Base-by-base conservation (phyloP, 2,888 invertebrate genomes). In the Nephrotoma guestfalica region DNA sequence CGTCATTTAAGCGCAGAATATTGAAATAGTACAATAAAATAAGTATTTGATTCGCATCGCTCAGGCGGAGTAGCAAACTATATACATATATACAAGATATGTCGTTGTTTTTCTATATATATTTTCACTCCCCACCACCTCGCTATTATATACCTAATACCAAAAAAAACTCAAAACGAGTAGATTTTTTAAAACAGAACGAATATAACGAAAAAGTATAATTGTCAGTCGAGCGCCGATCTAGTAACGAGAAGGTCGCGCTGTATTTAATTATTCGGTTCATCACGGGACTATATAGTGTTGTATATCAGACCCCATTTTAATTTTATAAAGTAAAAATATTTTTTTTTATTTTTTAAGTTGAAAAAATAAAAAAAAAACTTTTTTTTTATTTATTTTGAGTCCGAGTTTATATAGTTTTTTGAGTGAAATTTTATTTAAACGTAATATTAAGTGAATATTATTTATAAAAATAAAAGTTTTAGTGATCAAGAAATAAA, bases 211-310 rank as follows among this genome's bases (percentile, higher is more conserved):
- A 84, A 84, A 86, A 87, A 87, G 71, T 86, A 87, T 84, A 83
- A 45, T 86, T 86, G 89, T 91, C 90, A 91, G 91, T 91, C 90
- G 91, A 91, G 91, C 90, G 90, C 90, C 90, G 91, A 90, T 90
- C 90, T 88, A 90, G 91, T 90, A 90, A 89, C 90, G 89, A 90
- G 89, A 91, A 91, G 90, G 91, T 91, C 91, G 89, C 89, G 89
- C 89, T 88, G 87, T 88, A 86, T 88, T 86, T 87, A 88, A 87
- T 88, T 87, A 87, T 40, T 86, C 87, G 87, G 87, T 88, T 87
- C 88, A 88, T 88, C 88, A 88, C 87, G 88, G 87, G 87, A 84
- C 42, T 41, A 41, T 41, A 84, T 18, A 84, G 84, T 84, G 84
- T 41, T 84, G 41, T 84, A 41, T 84, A 84, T 41, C 15, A 84